These are phyloP conservation scores for Umimayanthus chanpuru DNA, from an alignment of 92 coral and sea anemone genomes.

Conservation along the genomic window DNA sequence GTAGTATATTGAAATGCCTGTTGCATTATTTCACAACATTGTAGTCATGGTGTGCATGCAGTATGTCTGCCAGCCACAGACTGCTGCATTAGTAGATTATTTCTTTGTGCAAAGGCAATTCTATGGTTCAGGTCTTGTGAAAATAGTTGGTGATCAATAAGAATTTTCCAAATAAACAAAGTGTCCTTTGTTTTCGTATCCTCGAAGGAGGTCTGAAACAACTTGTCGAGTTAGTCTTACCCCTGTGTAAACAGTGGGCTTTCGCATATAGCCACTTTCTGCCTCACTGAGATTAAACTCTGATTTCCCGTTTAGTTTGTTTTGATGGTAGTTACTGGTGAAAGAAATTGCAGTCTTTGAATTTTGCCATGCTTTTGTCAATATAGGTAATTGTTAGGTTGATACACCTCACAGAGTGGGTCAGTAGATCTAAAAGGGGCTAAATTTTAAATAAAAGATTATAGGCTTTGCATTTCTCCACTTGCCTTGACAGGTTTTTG, in stretches of 20 bases:
- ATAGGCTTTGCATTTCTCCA: conserved; percentile 47
- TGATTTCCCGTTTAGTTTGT: conserved; percentile 63
- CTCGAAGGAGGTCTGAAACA: conserved; percentile 45
- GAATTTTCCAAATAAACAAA: conserved; percentile 50
- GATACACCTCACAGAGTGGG: conserved; percentile 63
- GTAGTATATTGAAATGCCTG: too few relatives aligned
- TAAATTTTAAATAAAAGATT: conserved; percentile 48
- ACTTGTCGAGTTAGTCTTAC: conserved; percentile 52
- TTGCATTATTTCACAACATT: too few relatives aligned
- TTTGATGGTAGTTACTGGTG: conserved; percentile 64
- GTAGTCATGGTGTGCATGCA: too few relatives aligned
- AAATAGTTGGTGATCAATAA: conserved; percentile 44
- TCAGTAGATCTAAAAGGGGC: conserved; percentile 49
- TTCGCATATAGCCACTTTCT: conserved; percentile 55
- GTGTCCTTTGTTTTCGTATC: conserved; percentile 54
- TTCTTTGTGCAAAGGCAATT: too few relatives aligned
- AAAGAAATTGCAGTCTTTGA: conserved; percentile 57
- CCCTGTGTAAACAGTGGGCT: conserved; percentile 56
- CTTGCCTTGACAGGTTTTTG: conserved; percentile 41
- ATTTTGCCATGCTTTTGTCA: conserved; percentile 74
- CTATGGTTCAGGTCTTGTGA: conserved; percentile 28
- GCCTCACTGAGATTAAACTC: conserved; percentile 60
- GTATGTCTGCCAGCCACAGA: too few relatives aligned
- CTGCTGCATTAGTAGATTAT: too few relatives aligned
- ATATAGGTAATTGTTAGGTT: conserved; percentile 54